These are phyloP conservation scores for Catocala nupta DNA, from an alignment of 2,888 invertebrate genomes.

Conservation along the genomic window DNA sequence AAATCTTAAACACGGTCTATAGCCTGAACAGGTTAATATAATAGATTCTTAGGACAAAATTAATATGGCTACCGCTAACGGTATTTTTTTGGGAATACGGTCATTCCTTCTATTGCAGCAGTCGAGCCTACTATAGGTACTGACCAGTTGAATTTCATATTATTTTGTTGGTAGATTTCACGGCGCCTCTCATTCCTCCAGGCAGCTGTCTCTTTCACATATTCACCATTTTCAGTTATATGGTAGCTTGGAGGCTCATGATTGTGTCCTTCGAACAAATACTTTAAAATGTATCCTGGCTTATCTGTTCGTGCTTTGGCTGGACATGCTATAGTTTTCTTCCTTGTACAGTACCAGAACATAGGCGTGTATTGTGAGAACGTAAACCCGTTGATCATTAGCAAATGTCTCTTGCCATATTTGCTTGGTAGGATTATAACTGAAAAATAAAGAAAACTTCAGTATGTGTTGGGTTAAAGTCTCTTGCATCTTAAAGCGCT, in stretches of 20 bases:
- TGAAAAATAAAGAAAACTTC: neutral
- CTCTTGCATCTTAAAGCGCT: too few species aligned
- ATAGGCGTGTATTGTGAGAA: conserved; percentile 62
- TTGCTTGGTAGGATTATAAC: neutral
- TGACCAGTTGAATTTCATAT: too few species aligned
- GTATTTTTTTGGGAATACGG: too few species aligned
- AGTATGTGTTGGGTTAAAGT: too few species aligned
- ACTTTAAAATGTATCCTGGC: conserved; percentile 26
- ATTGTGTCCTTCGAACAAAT: conserved; percentile 54
- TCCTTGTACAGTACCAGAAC: conserved; percentile 72
- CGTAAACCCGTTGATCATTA: conserved; percentile 67
- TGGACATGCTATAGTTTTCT: conserved; percentile 51
- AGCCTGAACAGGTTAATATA: too few species aligned
- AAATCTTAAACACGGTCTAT: too few species aligned
- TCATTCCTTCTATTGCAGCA: too few species aligned
- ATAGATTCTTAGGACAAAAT: too few species aligned
- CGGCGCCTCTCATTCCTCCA: neutral
- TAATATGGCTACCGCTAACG: too few species aligned
- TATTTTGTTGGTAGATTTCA: too few species aligned
- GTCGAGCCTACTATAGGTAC: too few species aligned
- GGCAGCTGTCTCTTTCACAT: conserved; percentile 25
- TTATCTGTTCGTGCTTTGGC: conserved; percentile 58
- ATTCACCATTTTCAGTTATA: conserved; percentile 52
- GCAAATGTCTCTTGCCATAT: conserved; percentile 30
- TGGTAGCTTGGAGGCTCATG: conserved; percentile 61